Evolutionary conservation across 2,113 vertebrate genomes (phyloP).

Genomic region (Pseudolaguvia tuberculata): DNA sequence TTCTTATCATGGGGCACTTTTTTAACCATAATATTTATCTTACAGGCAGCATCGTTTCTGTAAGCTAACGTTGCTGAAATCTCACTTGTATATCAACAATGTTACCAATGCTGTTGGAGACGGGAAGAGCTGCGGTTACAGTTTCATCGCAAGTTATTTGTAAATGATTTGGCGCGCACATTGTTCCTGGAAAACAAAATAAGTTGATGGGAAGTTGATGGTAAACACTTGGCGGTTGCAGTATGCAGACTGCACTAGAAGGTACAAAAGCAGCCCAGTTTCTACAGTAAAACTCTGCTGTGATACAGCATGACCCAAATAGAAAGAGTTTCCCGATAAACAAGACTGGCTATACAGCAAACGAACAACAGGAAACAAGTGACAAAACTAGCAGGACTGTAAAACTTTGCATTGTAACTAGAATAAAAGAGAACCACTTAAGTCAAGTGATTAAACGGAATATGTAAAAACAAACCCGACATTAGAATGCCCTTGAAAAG

Average conservation of each 20-base stretch:
- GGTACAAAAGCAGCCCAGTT: neutral
- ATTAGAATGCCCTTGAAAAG: neutral
- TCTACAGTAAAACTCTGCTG: neutral
- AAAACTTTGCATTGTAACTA: neutral
- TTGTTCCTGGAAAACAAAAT: slow-evolving; percentile 15
- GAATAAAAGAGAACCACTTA: neutral
- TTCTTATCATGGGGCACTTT: slow-evolving; percentile 28
- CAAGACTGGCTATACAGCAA: neutral
- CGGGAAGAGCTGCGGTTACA: slow-evolving; percentile 14
- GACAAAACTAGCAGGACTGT: neutral
- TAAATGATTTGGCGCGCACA: slow-evolving; percentile 29
- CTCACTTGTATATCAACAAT: slow-evolving; percentile 28
- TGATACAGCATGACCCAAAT: neutral
- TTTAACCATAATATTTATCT: slow-evolving; percentile 33
- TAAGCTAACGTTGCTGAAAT: slow-evolving; percentile 22
- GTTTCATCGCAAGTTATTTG: slow-evolving; percentile 47
- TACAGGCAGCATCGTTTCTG: slow-evolving; percentile 19
- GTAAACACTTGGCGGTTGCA: slow-evolving; percentile 17
- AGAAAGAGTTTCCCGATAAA: neutral
- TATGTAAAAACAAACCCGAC: neutral
- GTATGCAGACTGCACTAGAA: neutral
- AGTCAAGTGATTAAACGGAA: neutral
- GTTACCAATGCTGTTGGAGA: slow-evolving; percentile 23
- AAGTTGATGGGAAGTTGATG: neutral
- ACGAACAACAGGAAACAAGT: neutral